Base-by-base conservation (phyloP, 2,113 vertebrate genomes). In the human region DNA sequence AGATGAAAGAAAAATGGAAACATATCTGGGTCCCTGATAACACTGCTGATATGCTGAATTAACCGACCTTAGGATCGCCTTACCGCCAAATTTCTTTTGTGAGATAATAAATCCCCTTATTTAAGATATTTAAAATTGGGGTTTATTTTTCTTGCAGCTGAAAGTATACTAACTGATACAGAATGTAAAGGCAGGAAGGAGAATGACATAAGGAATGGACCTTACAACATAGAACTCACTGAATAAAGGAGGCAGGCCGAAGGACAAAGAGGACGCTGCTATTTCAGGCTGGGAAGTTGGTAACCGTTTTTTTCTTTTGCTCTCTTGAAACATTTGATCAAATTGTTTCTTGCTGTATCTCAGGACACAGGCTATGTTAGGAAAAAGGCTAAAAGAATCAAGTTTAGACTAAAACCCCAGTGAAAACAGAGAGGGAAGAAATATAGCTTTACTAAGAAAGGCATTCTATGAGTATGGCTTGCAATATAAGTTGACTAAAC, bases 51-150 rank as follows among this genome's bases (percentile, higher is more conserved):
- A 50, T 66, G 35, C 30, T 48, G 50, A 80, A 82, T 48, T 40
- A 89, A 78, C 35, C 73, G 89, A 57, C 12, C 38, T 6, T 35
- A 89, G 32, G 18, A 70, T 73, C 38, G 27, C 23, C 10, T 72
- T 35, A 78, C 45, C 55, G 73, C 57, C 38, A 93, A 66, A 94
- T 68, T 88, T 70, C 79, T 93, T 70, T 48, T 50, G 72, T 91
- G 52, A 96, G 8, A 25, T 25, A 84, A 85, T 61, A 88, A 78
- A 79, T 66, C 32, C 80, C 38, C 50, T 90, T 75, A 52, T 72
- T 98, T 95, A 92, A 88, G 64, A 22, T 82, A 73, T 52, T 81
- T 94, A 75, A 85, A 91, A 89, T 11, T 80, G 52, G 66, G 50
- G 52, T 96, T 70, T 93, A 38, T 59, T 86, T 85, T 97, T 81